Percentiles rank a stretch among this genome's conserved stretches.
These are phyloP conservation scores for Laticauda laticaudata DNA, from an alignment of 2,113 vertebrate species.

Conservation along the genomic window DNA sequence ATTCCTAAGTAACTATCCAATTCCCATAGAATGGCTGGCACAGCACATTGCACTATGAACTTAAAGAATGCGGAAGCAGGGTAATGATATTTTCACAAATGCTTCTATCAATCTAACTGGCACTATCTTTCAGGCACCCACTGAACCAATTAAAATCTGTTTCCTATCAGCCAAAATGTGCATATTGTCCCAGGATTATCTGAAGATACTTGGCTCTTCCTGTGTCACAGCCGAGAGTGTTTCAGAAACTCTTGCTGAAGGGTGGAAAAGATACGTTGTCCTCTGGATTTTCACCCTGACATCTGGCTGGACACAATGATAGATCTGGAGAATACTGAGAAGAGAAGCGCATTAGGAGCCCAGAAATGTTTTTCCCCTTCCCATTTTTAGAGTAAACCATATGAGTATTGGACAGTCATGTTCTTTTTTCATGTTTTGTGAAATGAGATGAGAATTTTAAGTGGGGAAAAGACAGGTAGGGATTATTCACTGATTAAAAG, in stretches of 20 bases:
- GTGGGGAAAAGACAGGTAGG: constrained; percentile 49
- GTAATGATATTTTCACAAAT: not conserved
- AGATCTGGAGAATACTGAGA: not conserved
- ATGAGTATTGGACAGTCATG: not conserved
- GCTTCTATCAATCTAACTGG: not conserved
- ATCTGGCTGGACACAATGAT: not conserved
- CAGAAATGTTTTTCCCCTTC: not conserved
- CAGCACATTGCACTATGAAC: not conserved
- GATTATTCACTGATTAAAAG: constrained; percentile 56
- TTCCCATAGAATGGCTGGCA: too few species aligned
- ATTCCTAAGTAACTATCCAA: too few species aligned
- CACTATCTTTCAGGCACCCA: not conserved
- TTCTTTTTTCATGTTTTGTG: constrained; percentile 39
- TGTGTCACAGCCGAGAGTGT: not conserved
- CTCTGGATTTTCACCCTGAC: not conserved
- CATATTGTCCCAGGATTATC: too few species aligned
- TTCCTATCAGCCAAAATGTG: not conserved
- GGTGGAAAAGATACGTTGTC: not conserved
- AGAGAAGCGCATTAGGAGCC: not conserved
- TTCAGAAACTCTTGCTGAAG: not conserved
- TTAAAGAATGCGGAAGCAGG: not conserved
- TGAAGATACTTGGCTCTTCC: not conserved
- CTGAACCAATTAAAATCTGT: not conserved
- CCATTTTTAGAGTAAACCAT: not conserved
- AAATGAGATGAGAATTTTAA: constrained; percentile 52